Percentiles rank a stretch among this genome's conserved stretches.
Evolutionary conservation across 2,888 invertebrate species (phyloP).

Genomic region (Lasioglossum oenotherae): DNA sequence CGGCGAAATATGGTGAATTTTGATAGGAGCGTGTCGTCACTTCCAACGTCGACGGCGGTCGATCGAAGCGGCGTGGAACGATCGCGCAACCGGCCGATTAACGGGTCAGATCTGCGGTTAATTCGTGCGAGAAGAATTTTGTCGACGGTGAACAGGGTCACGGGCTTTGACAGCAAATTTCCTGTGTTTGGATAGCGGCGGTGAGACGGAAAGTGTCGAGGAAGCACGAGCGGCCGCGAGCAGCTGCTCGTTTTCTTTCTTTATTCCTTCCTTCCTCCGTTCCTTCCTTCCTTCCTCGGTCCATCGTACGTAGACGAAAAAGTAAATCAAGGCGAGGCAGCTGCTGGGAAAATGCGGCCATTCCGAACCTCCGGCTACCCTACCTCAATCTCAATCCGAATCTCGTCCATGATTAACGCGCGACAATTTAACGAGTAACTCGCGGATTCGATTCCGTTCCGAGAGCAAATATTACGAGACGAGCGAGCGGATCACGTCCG

Average conservation of each 20-base stretch:
- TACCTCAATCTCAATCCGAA: background rate
- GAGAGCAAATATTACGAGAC: background rate
- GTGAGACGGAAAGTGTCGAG: conserved; percentile 13
- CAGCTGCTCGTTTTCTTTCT: conserved; percentile 59
- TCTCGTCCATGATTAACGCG: background rate
- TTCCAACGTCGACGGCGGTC: background rate
- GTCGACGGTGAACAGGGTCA: conserved; percentile 3
- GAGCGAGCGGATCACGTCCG: background rate
- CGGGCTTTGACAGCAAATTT: conserved; percentile 20
- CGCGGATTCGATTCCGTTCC: background rate
- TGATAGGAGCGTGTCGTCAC: conserved; percentile 18
- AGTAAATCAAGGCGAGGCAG: conserved; percentile 66
- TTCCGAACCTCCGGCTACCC: conserved; percentile 26
- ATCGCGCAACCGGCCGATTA: background rate
- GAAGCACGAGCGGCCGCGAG: conserved; percentile 40
- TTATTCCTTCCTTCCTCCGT: background rate
- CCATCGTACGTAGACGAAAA: conserved; percentile 36
- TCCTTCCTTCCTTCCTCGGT: conserved; percentile 23
- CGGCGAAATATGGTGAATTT: conserved; percentile 15
- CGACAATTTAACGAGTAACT: background rate
- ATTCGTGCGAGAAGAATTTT: conserved; percentile 3
- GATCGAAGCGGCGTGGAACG: conserved; percentile 9
- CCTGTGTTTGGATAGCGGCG: conserved; percentile 47
- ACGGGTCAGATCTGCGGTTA: background rate
- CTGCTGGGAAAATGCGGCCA: conserved; percentile 58